A percentile compares a stretch with the other conserved stretches of the same genome.
These are phyloP conservation scores for Plebejus argus DNA, from an alignment of 2,888 invertebrate genomes.

Conservation along the genomic window DNA sequence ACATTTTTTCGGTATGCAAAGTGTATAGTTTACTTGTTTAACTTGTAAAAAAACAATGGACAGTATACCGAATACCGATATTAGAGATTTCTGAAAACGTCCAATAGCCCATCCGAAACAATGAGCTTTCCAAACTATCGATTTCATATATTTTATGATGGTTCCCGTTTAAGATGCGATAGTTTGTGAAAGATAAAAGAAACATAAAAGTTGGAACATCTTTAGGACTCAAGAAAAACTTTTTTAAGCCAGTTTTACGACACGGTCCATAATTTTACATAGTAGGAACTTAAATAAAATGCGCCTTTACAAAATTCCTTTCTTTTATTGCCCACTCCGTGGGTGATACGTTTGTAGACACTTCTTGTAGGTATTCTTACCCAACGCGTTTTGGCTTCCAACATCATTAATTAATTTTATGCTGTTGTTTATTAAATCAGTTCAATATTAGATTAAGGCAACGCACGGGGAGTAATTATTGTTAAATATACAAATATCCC, in stretches of 20 bases:
- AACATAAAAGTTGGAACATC: slow-evolving; percentile 25
- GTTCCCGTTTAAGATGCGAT: slow-evolving; percentile 19
- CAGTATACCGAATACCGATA: neutral
- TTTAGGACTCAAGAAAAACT: slow-evolving; percentile 4
- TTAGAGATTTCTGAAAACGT: neutral
- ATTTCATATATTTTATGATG: slow-evolving; percentile 13
- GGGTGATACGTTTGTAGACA: neutral
- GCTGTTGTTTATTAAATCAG: neutral
- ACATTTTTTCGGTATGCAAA: neutral
- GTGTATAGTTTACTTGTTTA: neutral
- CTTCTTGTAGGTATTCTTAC: neutral
- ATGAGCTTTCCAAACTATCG: neutral
- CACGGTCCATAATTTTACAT: slow-evolving; percentile 1
- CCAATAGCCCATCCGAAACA: slow-evolving; percentile 1
- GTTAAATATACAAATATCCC: too few species aligned
- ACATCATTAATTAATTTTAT: neutral
- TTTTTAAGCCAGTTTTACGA: slow-evolving; percentile 25
- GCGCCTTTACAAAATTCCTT: slow-evolving; percentile 5
- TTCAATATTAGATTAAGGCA: neutral
- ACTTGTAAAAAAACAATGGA: neutral
- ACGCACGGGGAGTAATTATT: too few species aligned
- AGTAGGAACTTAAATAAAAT: slow-evolving; percentile 25
- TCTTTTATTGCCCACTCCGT: neutral
- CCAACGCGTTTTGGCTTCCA: neutral
- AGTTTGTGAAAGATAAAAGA: slow-evolving; percentile 19